Evolutionary conservation across 1,140 invertebrate species (phyloP).

Genomic region (Pteromalus puparum): DNA sequence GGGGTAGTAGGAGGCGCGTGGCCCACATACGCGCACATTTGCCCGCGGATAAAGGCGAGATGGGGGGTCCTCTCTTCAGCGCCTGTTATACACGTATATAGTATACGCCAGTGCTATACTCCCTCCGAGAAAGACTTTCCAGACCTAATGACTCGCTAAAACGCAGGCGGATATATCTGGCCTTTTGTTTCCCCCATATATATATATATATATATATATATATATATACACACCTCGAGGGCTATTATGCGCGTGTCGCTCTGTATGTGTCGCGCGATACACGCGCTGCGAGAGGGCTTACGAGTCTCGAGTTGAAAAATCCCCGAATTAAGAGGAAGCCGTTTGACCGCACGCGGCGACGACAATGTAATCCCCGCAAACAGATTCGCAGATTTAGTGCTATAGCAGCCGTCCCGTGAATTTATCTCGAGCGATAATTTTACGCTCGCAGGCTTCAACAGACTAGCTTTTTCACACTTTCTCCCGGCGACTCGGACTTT

Average conservation of each 20-base stretch:
- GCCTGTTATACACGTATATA: neutral
- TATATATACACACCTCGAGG: neutral
- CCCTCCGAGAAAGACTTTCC: neutral
- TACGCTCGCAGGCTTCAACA: too few species aligned
- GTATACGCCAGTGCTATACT: neutral
- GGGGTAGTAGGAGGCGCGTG: slow-evolving; percentile 25
- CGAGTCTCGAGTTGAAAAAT: slow-evolving; percentile 16
- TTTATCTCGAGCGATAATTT: slow-evolving; percentile 48
- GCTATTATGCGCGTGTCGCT: neutral
- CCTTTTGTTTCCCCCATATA: neutral
- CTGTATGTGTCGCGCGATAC: neutral
- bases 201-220: neutral
- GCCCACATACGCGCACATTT: slow-evolving; percentile 28
- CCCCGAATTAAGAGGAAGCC: slow-evolving; percentile 17
- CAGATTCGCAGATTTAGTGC: slow-evolving; percentile 72
- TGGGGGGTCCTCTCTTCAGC: slow-evolving; percentile 48
- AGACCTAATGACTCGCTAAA: slow-evolving; percentile 51
- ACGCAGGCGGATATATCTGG: neutral
- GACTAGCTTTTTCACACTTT: too few species aligned
- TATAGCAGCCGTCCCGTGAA: slow-evolving; percentile 70
- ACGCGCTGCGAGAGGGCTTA: neutral
- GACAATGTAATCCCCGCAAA: slow-evolving; percentile 65
- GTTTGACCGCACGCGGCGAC: slow-evolving; percentile 65
- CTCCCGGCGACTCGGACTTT: too few species aligned
- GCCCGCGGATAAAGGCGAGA: slow-evolving; percentile 43